Evolutionary conservation across 2,113 vertebrate genomes (phyloP).

Genomic region (Macrotus californicus): DNA sequence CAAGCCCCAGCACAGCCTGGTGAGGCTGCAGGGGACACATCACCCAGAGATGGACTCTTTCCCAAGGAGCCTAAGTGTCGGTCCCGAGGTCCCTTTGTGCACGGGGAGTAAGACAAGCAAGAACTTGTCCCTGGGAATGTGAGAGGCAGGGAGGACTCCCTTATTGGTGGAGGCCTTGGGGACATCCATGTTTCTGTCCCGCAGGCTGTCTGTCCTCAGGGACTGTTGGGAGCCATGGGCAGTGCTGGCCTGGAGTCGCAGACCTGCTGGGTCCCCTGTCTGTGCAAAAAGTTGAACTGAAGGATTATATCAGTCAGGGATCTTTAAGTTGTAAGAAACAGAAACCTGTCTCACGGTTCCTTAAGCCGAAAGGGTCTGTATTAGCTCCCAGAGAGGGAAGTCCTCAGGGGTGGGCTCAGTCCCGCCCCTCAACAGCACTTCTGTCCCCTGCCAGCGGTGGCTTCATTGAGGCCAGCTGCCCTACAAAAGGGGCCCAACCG

Average conservation of each 20-base stretch:
- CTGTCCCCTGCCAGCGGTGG: background rate
- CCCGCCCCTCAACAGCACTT: background rate
- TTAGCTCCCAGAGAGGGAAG: background rate
- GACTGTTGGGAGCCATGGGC: background rate
- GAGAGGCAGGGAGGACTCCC: background rate
- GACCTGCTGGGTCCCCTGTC: background rate
- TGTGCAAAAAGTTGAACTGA: background rate
- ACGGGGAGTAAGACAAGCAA: background rate
- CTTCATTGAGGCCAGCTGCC: background rate
- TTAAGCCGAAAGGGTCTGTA: background rate
- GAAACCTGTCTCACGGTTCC: background rate
- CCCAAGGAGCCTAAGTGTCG: background rate
- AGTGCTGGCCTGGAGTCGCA: background rate
- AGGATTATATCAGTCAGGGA: rapidly evolving
- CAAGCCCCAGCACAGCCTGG: background rate
- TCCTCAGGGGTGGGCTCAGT: background rate
- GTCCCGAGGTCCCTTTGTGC: rapidly evolving
- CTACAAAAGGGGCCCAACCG: background rate
- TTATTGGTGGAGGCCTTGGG: rapidly evolving
- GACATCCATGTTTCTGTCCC: background rate
- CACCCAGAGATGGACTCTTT: background rate
- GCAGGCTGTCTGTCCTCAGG: background rate
- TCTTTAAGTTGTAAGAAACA: background rate
- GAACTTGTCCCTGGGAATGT: background rate
- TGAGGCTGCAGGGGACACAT: background rate